These are phyloP conservation scores for Nannospalax galili DNA, from an alignment of 2,113 vertebrate species.

Conservation along the genomic window DNA sequence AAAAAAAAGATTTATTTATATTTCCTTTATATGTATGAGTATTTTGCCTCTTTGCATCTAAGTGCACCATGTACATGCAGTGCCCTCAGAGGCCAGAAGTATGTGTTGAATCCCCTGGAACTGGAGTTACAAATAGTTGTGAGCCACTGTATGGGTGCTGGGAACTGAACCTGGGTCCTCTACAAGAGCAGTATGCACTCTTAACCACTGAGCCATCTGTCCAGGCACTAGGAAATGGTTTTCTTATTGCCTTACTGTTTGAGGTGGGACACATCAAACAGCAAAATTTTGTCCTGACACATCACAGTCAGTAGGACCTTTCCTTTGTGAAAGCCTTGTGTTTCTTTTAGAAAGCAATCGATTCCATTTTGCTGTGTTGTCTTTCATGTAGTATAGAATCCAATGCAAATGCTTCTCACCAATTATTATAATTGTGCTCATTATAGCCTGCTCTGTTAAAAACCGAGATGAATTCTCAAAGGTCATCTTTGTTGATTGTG, in stretches of 20 bases:
- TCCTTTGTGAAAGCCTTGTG: slow-evolving; percentile 47
- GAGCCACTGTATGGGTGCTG: too few relatives aligned
- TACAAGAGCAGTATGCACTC: too few relatives aligned
- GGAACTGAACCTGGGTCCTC: too few relatives aligned
- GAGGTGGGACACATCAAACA: background rate
- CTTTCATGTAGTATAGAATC: slow-evolving; percentile 71
- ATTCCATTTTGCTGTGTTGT: slow-evolving; percentile 65
- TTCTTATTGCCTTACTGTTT: slow-evolving; percentile 11
- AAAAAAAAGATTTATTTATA: too few relatives aligned
- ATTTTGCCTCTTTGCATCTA: too few relatives aligned
- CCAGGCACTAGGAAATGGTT: background rate
- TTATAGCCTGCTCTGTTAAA: slow-evolving; percentile 71
- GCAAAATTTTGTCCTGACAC: background rate
- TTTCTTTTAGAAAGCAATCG: background rate
- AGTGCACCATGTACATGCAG: too few relatives aligned
- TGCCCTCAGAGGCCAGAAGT: too few relatives aligned
- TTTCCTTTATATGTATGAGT: too few relatives aligned
- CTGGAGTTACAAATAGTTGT: too few relatives aligned
- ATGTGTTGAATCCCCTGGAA: too few relatives aligned
- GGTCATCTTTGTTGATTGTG: slow-evolving; percentile 71
- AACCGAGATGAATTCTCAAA: slow-evolving; percentile 72
- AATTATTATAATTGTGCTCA: slow-evolving; percentile 76
- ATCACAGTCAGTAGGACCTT: slow-evolving; percentile 36
- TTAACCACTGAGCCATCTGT: too few relatives aligned
- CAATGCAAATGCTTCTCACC: slow-evolving; percentile 61